Percentiles rank a stretch among this genome's conserved stretches.
These are phyloP conservation scores for Stenopsyche tienmushanensis DNA, from an alignment of 1,140 invertebrate species.

Conservation along the genomic window DNA sequence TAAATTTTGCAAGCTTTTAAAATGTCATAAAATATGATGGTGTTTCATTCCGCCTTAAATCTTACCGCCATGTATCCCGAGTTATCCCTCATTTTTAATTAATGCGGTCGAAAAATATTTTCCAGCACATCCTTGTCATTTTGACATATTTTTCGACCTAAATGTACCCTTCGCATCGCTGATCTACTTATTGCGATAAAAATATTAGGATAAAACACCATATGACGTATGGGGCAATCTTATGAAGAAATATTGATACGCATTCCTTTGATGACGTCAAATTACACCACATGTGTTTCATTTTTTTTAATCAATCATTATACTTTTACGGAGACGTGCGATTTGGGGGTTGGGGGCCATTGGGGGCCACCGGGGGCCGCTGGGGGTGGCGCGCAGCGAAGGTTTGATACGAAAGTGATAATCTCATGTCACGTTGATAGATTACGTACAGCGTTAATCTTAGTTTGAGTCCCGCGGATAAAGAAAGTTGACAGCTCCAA, in stretches of 20 bases:
- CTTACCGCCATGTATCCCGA: no score
- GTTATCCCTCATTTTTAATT: no score
- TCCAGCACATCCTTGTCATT: no score
- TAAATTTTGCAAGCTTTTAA: no score
- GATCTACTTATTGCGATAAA: no score
- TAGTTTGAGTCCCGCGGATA: slow-evolving; percentile 23
- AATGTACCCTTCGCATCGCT: no score
- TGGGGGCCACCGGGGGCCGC: neutral
- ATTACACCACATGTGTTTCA: slow-evolving; percentile 2
- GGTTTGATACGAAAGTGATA: slow-evolving; percentile 26
- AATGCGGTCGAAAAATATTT: no score
- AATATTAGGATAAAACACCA: no score
- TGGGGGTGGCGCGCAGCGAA: neutral
- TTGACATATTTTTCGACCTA: no score
- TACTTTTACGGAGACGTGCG: neutral
- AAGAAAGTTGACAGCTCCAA: slow-evolving; percentile 23
- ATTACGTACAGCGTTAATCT: slow-evolving; percentile 28
- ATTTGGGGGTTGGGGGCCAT: neutral
- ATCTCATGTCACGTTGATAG: slow-evolving; percentile 27
- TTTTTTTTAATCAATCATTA: slow-evolving; percentile 24
- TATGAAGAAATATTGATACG: neutral
- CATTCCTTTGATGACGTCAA: neutral
- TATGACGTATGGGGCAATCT: no score
- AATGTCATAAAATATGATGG: no score
- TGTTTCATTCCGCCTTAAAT: no score